These are phyloP conservation scores for Omphaloscelis lunosa DNA, from an alignment of 2,888 invertebrate genomes.

Conservation along the genomic window DNA sequence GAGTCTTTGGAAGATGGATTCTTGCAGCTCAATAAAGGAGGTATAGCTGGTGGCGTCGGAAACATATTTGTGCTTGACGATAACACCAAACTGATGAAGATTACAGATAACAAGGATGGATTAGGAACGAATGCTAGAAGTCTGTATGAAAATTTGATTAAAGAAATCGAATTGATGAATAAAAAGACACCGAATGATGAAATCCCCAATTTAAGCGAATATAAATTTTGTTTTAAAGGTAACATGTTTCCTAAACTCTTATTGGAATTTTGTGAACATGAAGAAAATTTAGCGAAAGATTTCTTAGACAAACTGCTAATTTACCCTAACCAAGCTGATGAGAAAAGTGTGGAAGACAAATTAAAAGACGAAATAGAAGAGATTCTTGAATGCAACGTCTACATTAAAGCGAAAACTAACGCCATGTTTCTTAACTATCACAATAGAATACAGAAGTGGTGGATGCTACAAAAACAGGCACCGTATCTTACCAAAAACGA, in stretches of 20 bases:
- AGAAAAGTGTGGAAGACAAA: conserved; percentile 28
- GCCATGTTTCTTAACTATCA: conserved; percentile 55
- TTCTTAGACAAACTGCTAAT: conserved; percentile 35
- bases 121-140: conserved; percentile 4
- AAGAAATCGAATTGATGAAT: neutral
- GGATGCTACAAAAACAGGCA: conserved; percentile 27
- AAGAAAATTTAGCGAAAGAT: conserved; percentile 11
- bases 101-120: neutral
- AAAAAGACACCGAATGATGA: neutral
- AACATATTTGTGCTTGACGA: conserved; percentile 7
- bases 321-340: conserved; percentile 47
- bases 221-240: conserved; percentile 16
- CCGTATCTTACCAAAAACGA: conserved; percentile 38
- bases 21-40: neutral
- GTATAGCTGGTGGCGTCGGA: neutral
- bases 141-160: neutral
- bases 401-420: conserved; percentile 30
- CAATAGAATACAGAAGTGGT: conserved; percentile 58
- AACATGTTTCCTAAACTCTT: conserved; percentile 1
- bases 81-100: conserved; percentile 3
- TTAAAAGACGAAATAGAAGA: conserved; percentile 47
- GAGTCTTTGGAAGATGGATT: neutral
- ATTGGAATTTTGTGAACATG: neutral
- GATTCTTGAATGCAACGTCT: conserved; percentile 4
- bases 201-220: conserved; percentile 2